Conservation (phyloP, 2,888 invertebrate genomes). For the Cremastinae sp. region DNA sequence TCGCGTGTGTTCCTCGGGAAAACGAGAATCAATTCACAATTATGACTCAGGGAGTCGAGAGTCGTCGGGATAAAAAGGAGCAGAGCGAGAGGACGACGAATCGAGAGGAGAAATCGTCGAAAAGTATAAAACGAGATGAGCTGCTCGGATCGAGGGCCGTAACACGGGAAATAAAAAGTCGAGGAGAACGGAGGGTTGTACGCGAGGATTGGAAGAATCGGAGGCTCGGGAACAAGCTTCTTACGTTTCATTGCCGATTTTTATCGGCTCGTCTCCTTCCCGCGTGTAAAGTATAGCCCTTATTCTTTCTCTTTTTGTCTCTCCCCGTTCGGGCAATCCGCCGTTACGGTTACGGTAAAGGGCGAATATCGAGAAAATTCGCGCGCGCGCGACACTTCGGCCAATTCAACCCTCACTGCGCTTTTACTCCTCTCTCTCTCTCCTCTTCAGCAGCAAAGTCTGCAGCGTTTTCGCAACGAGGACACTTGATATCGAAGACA, state of each 20-base stretch:
- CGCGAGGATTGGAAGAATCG: constrained; percentile 18
- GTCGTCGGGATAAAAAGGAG: constrained; percentile 11
- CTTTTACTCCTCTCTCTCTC: constrained; percentile 4
- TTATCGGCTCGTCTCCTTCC: constrained; percentile 67
- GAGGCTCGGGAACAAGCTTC: constrained; percentile 65
- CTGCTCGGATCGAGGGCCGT: constrained; percentile 39
- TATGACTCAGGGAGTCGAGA: neutral
- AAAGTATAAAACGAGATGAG: constrained; percentile 53
- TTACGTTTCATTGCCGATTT: constrained; percentile 74
- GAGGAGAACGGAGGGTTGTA: constrained; percentile 5
- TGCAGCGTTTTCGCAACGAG: constrained; percentile 24
- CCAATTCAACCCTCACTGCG: constrained; percentile 34
- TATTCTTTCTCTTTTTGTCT: constrained; percentile 25
- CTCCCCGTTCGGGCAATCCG: constrained; percentile 49
- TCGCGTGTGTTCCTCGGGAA: no score
- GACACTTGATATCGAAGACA: constrained; percentile 50
- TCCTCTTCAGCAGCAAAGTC: constrained; percentile 3
- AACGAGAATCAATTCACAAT: no score
- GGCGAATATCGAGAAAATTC: constrained; percentile 48
- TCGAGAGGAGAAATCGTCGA: constrained; percentile 27
- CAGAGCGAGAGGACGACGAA: constrained; percentile 23
- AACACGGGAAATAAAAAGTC: neutral
- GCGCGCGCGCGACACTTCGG: constrained; percentile 6
- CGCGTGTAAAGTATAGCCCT: constrained; percentile 66
- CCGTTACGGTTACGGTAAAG: constrained; percentile 58